Evolutionary conservation across 2,113 vertebrate genomes (phyloP).

Genomic region (Nerophis ophidion): DNA sequence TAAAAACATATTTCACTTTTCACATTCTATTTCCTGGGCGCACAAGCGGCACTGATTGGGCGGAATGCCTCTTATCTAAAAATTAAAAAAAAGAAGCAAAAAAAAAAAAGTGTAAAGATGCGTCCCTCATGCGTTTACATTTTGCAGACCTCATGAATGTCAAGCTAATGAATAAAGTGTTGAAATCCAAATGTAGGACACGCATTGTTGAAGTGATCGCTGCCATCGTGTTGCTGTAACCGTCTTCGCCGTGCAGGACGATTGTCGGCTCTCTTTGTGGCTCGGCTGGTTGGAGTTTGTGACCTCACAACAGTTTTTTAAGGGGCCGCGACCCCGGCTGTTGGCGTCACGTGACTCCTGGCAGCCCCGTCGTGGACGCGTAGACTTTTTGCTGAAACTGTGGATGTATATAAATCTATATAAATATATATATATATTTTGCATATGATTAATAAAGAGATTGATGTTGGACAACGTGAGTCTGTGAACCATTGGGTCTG

Average conservation of each 20-base stretch:
- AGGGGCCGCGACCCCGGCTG: background rate
- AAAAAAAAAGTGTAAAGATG: background rate
- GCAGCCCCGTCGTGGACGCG: conserved; percentile 5
- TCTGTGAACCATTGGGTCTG: background rate
- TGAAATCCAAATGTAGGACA: conserved; percentile 39
- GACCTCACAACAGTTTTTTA: conserved; percentile 13
- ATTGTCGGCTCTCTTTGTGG: conserved; percentile 38
- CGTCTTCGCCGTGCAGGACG: conserved; percentile 37
- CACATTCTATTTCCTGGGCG: no score
- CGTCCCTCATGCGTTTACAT: conserved; percentile 59
- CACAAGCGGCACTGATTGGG: no score
- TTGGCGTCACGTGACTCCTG: conserved; percentile 44
- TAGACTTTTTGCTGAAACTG: conserved; percentile 41
- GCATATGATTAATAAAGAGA: conserved; percentile 56
- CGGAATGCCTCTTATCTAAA: background rate
- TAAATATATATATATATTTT: conserved; percentile 48
- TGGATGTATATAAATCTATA: no score
- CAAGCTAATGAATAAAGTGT: conserved; percentile 32
- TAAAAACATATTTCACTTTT: no score
- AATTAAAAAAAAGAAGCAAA: background rate
- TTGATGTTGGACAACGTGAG: conserved; percentile 17
- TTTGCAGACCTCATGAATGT: conserved; percentile 71
- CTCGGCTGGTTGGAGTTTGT: conserved; percentile 38
- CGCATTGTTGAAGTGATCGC: conserved; percentile 39
- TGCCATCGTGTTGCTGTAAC: conserved; percentile 40